Evolutionary conservation across 2,797 vertebrate species (phyloP), one percentile per base, ranked within the genome.

Genomic region (Ptychadena robeensis): DNA sequence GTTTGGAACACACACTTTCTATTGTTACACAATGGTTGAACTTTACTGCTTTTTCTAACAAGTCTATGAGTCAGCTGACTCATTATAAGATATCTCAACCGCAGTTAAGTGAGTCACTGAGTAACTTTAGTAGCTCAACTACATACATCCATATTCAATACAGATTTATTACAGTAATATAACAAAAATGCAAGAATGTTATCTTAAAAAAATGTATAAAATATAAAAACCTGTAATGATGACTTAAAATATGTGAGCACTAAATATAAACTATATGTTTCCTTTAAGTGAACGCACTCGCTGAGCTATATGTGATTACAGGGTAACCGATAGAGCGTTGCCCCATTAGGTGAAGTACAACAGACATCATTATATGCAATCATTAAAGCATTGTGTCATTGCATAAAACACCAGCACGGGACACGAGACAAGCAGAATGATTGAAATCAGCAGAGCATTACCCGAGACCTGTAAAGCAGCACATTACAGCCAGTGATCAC

Each of bases 311-410:
- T 79, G 76, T 79, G 76, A 79, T 79, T 79, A 79, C 76, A 79
- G 65, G 65, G 65, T 28, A 57, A 35, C 76, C 31, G 57, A 57
- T 30, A 27, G 76, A 68, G 76, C 65, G 53, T 79, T 57, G 76
- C 76, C 48, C 65, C 76, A 79, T 79, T 79, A 79, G 76, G 76
- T 68, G 76, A 79, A 79, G 65, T 79, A 69, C 76, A 79, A 69
- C 76, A 79, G 76, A 59, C 64, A 79, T 69, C 76, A 68, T 79
- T 79, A 68, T 53, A 79, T 59, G 65, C 76, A 79, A 79, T 79
- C 76, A 79, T 79, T 79, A 79, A 79, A 37, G 76, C 76, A 79
- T 69, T 78, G 75, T 78, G 64, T 38, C 64, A 78, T 78, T 78
- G 66, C 64, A 78, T 78, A 78, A 78, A 79, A 79, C 67, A 79